Evolutionary conservation across 2,797 vertebrate genomes (phyloP), one percentile per base, ranked within the genome.

Genomic region (Astyanax mexicanus): DNA sequence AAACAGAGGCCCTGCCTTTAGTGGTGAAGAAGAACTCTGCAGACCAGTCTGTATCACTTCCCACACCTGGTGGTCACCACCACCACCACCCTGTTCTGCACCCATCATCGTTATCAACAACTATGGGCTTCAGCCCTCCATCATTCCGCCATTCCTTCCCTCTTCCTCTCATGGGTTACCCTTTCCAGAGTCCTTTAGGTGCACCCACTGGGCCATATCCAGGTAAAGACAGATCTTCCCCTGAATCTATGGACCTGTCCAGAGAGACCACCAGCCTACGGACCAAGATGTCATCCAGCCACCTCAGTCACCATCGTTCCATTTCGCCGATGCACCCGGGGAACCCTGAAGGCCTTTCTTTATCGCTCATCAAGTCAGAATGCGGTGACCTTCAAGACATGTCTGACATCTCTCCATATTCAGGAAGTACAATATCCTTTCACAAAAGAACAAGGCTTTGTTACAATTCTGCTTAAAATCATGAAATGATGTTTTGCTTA

Each of bases 341-440:
- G 84, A 95, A 94, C n/a, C 83, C 95, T 0, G 98, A 99, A 88
- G 94, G 95, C 54, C 94, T 99, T 81, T 98, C 98, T 44, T 89
- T 99, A 87, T 97, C 98, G 44, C 96, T 98, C 90, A 99, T 99
- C 89, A 99, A 99, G 89, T 99, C 98, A 0, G 97, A 99, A 92
- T 99, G 98, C 1, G 96, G 97, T 1, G 98, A 99, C 89, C 94
- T 99, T 81, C 96, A 97, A 87, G 98, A 99, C 89, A 97, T 99
- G 94, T 93, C 96, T 0, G 98, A 99, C 88, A 99, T 99, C 82
- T 99, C 98, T 1, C 96, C 97, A 45, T 99, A 97, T 88, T 99
- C 98, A 75, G 94, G 97, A 93, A 96, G 94, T 94, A 97, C 96
- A 87, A 98, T 99, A 99, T 99, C 98, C 97, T 99, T 96, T 96